Evolutionary conservation across 2,797 vertebrate genomes (phyloP).

Genomic region (Premnoplex brunnescens): DNA sequence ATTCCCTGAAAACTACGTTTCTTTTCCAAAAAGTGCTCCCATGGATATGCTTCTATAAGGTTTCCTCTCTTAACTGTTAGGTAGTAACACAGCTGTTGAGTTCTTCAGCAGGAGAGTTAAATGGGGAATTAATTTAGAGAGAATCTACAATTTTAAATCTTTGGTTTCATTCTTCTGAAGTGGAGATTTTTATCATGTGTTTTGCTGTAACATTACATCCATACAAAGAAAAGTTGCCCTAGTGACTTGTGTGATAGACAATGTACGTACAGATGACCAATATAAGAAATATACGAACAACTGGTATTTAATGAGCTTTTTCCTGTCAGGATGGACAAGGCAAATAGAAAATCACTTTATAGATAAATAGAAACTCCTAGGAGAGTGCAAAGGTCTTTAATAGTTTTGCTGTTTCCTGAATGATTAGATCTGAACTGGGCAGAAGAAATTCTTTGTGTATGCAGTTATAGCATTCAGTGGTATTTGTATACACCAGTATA

Average conservation of each 20-base stretch:
- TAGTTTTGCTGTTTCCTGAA: neutral
- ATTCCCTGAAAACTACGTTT: neutral
- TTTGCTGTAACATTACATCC: neutral
- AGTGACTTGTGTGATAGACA: neutral
- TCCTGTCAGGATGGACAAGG: neutral
- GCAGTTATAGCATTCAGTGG: neutral
- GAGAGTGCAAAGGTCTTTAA: neutral
- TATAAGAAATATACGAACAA: neutral
- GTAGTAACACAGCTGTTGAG: neutral
- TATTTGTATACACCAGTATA: neutral
- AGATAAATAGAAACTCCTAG: neutral
- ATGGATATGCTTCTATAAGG: neutral
- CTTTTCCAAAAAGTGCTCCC: neutral
- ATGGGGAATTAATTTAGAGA: neutral
- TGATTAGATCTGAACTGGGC: neutral
- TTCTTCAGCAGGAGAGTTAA: neutral
- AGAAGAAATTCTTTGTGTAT: neutral
- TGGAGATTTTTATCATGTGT: neutral
- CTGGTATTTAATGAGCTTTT: neutral
- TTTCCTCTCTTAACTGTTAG: neutral
- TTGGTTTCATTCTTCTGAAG: neutral
- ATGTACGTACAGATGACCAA: neutral
- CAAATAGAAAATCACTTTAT: neutral
- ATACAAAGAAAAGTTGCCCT: neutral
- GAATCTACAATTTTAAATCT: neutral